Evolutionary conservation across 2,888 invertebrate genomes (phyloP).

Genomic region (Agapostemon virescens): DNA sequence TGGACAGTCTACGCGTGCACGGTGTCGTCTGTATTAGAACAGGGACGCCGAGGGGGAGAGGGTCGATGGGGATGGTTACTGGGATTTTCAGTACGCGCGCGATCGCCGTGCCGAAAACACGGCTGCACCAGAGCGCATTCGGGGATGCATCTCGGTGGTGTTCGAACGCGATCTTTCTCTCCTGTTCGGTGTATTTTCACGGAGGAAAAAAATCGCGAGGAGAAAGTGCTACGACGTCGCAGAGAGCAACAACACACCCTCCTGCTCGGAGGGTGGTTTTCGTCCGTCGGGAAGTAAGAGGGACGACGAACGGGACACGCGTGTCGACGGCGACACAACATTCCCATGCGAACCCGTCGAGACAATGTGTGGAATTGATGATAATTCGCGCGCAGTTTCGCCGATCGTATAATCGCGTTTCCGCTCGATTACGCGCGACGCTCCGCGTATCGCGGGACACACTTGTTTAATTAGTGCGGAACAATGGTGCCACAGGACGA

Average conservation of each 20-base stretch:
- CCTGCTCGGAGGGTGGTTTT: not conserved
- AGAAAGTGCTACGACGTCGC: not conserved
- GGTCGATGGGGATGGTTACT: constrained; percentile 71
- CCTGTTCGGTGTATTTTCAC: not conserved
- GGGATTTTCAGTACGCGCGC: constrained; percentile 77
- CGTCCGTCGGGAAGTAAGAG: not conserved
- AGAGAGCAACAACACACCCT: too few relatives aligned
- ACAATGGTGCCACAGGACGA: not conserved
- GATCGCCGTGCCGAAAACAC: constrained; percentile 75
- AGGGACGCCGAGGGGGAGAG: constrained; percentile 57
- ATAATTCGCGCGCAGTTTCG: not conserved
- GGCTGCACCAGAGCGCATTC: constrained; percentile 33
- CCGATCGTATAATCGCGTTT: not conserved
- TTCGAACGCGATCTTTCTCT: constrained; percentile 11
- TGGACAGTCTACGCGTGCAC: not conserved
- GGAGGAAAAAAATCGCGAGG: not conserved
- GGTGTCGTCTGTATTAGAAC: constrained; percentile 51
- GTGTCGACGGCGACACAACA: not conserved
- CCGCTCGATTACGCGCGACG: not conserved
- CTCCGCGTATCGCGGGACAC: not conserved
- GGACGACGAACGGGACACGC: not conserved
- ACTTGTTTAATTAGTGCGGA: not conserved
- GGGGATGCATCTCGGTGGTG: constrained; percentile 5
- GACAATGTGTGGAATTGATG: not conserved
- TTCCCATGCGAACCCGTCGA: not conserved